Evolutionary conservation across 2,888 invertebrate genomes (phyloP), one percentile per base, ranked within the genome.

Genomic region (Griposia aprilina): DNA sequence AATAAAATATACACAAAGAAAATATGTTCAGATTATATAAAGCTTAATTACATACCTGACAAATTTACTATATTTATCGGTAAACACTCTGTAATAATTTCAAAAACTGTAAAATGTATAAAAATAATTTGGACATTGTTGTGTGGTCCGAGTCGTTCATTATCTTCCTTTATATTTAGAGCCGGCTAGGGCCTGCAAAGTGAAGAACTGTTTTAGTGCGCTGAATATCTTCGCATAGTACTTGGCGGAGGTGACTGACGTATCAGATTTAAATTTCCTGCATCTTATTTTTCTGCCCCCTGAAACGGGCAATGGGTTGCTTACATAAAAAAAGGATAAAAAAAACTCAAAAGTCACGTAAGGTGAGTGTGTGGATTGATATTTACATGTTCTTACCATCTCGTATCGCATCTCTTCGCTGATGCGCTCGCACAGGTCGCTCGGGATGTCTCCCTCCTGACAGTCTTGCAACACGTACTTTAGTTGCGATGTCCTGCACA

Each of bases 331-430:
- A 92, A 91, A 91, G 85, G 89, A 91, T 81, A 88, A 89, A 90
- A 90, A 90, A 89, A 88, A 84, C 17, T 65, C 45, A 89, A 36
- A 90, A 90, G 85, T 80, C 60, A 85, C 70, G 79, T 69, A 82
- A 86, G 78, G 80, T 78, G 83, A 48, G 76, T 75, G 82, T 76
- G 83, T 89, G 88, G 89, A 88, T 90, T 89, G 96, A 96, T 96
- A 96, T 97, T 97, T 97, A 96, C 97, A 95, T 96, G 96, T 93
- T 94, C 97, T 97, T 95, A 98, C 97, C 96, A 98, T 98, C 97
- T 99, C 99, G 97, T 99, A 98, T 91, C 98, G 97, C 97, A 99
- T 99, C 96, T 99, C 99, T 96, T 99, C 98, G 92, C 98, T 98
- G 91, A 99, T 97, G 91, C 99, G 97, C 91, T 98, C 98, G 91